Evolutionary conservation across 2,797 vertebrate genomes (phyloP).

Genomic region (Peromyscus melanophrys): DNA sequence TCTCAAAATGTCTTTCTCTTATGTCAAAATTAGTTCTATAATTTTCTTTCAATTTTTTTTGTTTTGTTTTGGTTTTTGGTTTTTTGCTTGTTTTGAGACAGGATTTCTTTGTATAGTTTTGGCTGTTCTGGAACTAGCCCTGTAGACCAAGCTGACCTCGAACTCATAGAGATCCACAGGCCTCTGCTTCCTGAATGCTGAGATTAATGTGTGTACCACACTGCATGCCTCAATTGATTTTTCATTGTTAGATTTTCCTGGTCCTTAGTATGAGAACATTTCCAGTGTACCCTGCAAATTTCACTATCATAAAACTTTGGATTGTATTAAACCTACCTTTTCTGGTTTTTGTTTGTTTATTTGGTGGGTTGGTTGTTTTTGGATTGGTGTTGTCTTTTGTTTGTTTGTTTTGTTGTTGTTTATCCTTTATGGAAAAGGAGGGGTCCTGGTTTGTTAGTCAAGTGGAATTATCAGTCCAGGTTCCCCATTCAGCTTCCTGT

Average conservation of each 20-base stretch:
- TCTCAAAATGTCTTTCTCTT: background rate
- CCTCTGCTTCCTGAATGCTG: background rate
- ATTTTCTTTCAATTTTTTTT: background rate
- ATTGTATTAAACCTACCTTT: background rate
- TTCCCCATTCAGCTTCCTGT: background rate
- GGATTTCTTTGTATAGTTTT: background rate
- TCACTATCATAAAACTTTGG: background rate
- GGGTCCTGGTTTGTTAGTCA: background rate
- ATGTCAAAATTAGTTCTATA: background rate
- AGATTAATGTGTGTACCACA: too few species aligned
- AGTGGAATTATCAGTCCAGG: background rate
- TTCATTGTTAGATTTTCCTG: background rate
- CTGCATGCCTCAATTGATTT: background rate
- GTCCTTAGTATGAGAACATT: too few species aligned
- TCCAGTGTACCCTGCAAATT: background rate
- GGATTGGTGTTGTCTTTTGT: too few species aligned
- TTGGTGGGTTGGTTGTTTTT: too few species aligned
- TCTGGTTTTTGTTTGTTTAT: background rate
- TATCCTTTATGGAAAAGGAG: background rate
- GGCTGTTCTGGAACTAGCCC: background rate
- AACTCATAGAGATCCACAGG: background rate
- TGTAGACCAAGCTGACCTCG: background rate
- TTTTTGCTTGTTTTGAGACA: background rate
- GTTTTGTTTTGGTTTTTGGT: background rate
- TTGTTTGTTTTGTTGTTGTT: background rate